A percentile compares a stretch with the other conserved stretches of the same genome.
Evolutionary conservation across 2,888 invertebrate genomes (phyloP).

Genomic region (Hanleya hanleyi): DNA sequence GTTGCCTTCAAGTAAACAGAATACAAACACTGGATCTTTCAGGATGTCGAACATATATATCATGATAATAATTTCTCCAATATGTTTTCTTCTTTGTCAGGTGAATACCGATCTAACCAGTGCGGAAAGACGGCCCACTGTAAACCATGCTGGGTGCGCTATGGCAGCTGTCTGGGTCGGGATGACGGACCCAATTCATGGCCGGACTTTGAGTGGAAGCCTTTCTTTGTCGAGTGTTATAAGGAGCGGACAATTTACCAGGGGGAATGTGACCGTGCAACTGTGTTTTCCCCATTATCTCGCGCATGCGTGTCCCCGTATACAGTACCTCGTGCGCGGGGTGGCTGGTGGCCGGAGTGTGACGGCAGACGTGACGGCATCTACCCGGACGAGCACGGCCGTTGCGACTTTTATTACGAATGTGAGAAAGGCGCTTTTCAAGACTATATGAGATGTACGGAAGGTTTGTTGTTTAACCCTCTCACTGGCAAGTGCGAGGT

Average conservation of each 20-base stretch:
- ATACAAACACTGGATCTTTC: too few species aligned
- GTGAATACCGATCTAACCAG: constrained; percentile 47
- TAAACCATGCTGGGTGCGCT: constrained; percentile 47
- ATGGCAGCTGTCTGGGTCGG: constrained; percentile 42
- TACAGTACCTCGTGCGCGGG: constrained; percentile 36
- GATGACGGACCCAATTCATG: constrained; percentile 43
- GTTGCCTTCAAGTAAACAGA: too few species aligned
- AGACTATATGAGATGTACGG: constrained; percentile 34
- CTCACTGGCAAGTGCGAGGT: constrained; percentile 31
- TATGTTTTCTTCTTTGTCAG: constrained; percentile 25
- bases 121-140: constrained; percentile 45
- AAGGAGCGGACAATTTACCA: constrained; percentile 42
- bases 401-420: constrained; percentile 40
- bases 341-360: constrained; percentile 38
- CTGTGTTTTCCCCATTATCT: constrained; percentile 41
- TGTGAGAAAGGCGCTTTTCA: constrained; percentile 34
- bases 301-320: constrained; percentile 41
- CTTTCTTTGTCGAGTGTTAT: constrained; percentile 47
- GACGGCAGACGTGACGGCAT: constrained; percentile 33
- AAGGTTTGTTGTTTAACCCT: constrained; percentile 34
- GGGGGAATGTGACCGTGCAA: constrained; percentile 29
- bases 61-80: too few species aligned
- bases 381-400: constrained; percentile 41
- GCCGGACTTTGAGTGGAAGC: constrained; percentile 43
- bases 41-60: too few species aligned